A percentile compares a stretch with the other conserved stretches of the same genome.
Evolutionary conservation across 2,113 vertebrate species (phyloP).

Genomic region (Beaufortia kweichowensis): DNA sequence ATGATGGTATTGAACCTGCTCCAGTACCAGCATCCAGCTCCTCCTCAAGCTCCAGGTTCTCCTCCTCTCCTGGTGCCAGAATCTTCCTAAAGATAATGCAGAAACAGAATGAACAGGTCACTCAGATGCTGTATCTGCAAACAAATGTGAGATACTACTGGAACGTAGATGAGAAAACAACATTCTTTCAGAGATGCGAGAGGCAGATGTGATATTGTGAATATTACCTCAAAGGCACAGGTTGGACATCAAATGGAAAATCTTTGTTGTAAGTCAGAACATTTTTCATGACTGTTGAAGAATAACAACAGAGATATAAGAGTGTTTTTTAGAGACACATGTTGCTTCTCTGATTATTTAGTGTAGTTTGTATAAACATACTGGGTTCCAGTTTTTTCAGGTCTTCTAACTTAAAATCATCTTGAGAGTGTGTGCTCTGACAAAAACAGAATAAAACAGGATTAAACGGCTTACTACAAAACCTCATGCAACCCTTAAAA

Average conservation of each 20-base stretch:
- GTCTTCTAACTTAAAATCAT: conserved; percentile 95
- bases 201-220: too few relatives aligned
- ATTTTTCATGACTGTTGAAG: conserved; percentile 88
- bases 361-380: conserved; percentile 58
- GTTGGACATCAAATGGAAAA: conserved; percentile 97
- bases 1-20: conserved; percentile 82
- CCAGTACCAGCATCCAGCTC: conserved; percentile 89
- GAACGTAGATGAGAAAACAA: too few relatives aligned
- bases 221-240: conserved; percentile 91
- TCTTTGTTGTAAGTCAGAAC: conserved; percentile 95
- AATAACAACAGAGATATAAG: conserved; percentile 5
- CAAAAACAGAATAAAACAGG: neutral
- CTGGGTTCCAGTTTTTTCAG: conserved; percentile 96
- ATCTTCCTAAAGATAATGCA: conserved; percentile 80
- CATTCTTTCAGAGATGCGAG: too few relatives aligned
- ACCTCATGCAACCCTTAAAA: neutral
- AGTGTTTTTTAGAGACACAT: neutral
- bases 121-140: neutral
- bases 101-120: neutral
- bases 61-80: conserved; percentile 95
- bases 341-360: neutral
- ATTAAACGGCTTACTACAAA: neutral
- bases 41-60: conserved; percentile 93
- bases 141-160: neutral
- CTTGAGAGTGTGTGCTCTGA: conserved; percentile 88